Percentiles rank a stretch among this genome's conserved stretches.
These are phyloP conservation scores for Stichodactyla helianthus DNA, from an alignment of 64 coral and sea anemone species.

Conservation along the genomic window DNA sequence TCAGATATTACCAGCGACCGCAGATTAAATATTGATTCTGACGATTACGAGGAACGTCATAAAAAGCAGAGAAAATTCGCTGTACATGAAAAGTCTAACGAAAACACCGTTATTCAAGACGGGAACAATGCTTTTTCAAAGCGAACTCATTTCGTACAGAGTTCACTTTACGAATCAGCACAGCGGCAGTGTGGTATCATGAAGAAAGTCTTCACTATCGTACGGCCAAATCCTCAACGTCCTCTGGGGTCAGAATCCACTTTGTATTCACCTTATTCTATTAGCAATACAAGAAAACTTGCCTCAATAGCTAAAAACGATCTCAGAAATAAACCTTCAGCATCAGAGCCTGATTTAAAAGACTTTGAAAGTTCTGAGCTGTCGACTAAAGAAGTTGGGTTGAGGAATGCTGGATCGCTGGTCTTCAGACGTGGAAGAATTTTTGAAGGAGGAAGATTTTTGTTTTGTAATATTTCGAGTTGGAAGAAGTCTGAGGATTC, in stretches of 20 bases:
- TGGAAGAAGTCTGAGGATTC: background rate
- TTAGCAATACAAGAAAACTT: background rate
- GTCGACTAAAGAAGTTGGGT: background rate
- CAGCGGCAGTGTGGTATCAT: background rate
- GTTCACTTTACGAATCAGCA: too few species aligned
- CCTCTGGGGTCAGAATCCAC: background rate
- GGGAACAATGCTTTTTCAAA: background rate
- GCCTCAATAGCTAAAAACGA: background rate
- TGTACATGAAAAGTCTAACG: background rate
- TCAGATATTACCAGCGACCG: background rate
- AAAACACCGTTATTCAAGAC: background rate
- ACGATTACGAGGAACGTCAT: background rate
- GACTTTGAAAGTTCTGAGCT: background rate
- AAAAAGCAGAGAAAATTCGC: background rate
- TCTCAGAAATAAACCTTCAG: background rate
- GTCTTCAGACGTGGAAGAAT: background rate
- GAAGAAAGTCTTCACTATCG: background rate
- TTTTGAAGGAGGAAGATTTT: constrained; percentile 10
- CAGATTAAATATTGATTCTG: background rate
- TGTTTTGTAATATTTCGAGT: background rate
- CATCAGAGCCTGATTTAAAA: background rate
- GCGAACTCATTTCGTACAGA: background rate
- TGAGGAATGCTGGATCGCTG: background rate
- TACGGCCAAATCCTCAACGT: background rate
- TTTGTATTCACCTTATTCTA: background rate